Percentiles rank a stretch among this genome's conserved stretches.
Evolutionary conservation across 2,888 invertebrate species (phyloP).

Genomic region (Tetheella fluctuosa): DNA sequence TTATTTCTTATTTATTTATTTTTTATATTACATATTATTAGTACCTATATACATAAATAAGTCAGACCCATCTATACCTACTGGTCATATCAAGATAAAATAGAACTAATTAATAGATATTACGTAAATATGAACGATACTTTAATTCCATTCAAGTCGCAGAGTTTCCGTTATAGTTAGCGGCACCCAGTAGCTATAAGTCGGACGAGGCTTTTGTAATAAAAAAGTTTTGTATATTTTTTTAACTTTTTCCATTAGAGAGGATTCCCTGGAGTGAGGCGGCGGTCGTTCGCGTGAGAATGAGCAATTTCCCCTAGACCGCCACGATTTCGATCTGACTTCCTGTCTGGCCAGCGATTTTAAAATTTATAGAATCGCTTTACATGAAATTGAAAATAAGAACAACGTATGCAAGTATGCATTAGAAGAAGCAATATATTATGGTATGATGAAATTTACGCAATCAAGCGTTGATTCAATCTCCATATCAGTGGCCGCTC

Average conservation of each 20-base stretch:
- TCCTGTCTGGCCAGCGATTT: conserved; percentile 81
- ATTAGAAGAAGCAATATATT: conserved; percentile 33
- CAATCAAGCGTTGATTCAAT: not conserved
- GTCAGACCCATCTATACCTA: too few species aligned
- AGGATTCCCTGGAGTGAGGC: conserved; percentile 69
- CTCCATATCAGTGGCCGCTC: not conserved
- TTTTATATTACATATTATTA: too few species aligned
- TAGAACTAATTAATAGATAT: not conserved
- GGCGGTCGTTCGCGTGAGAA: conserved; percentile 79
- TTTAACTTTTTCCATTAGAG: conserved; percentile 82
- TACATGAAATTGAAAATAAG: conserved; percentile 76
- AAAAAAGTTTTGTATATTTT: conserved; percentile 78
- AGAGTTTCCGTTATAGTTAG: conserved; percentile 32
- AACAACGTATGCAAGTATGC: conserved; percentile 50
- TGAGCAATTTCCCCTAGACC: conserved; percentile 81
- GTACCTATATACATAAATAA: too few species aligned
- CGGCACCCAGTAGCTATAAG: conserved; percentile 33
- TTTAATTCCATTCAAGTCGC: conserved; percentile 25
- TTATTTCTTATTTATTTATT: too few species aligned
- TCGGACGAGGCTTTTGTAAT: conserved; percentile 62
- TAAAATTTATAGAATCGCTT: conserved; percentile 80
- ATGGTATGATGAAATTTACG: conserved; percentile 16
- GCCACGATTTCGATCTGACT: conserved; percentile 82
- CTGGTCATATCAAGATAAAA: not conserved
- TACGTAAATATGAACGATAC: conserved; percentile 14